A percentile compares a stretch with the other conserved stretches of the same genome.
These are phyloP conservation scores for Thomomys bottae DNA, from an alignment of 2,113 vertebrate genomes.

Conservation along the genomic window DNA sequence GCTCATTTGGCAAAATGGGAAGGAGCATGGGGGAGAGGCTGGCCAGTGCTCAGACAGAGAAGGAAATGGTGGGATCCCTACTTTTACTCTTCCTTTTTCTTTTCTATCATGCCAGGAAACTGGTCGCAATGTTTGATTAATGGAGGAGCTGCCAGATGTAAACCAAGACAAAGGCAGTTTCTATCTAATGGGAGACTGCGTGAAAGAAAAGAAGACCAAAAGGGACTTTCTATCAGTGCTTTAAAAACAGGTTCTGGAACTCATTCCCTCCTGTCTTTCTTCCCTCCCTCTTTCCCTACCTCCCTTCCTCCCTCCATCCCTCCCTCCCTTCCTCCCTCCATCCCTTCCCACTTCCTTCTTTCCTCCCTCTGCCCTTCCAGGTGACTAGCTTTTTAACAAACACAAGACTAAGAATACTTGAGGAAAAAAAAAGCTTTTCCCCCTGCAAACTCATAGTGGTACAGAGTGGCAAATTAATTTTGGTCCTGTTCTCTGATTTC, in stretches of 20 bases:
- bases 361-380: rapidly evolving
- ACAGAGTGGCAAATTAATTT: conserved; percentile 79
- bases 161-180: not conserved
- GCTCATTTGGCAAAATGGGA: conserved; percentile 41
- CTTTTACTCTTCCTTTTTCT: not conserved
- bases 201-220: not conserved
- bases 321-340: rapidly evolving
- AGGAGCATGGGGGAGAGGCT: not conserved
- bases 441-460: conserved; percentile 62
- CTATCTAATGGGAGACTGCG: not conserved
- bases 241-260: not conserved
- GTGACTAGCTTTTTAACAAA: not conserved
- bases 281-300: rapidly evolving
- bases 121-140: not conserved
- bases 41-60: conserved; percentile 40
- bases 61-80: not conserved
- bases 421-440: conserved; percentile 43
- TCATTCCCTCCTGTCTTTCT: not conserved
- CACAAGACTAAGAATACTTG: not conserved
- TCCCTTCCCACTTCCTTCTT: no score
- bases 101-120: not conserved
- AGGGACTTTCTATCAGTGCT: conserved; percentile 13
- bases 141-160: not conserved
- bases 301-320: not conserved
- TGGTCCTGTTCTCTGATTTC: conserved; percentile 77